These are phyloP conservation scores for Trichonephila inaurata DNA, from an alignment of 1,140 invertebrate species.

Conservation along the genomic window DNA sequence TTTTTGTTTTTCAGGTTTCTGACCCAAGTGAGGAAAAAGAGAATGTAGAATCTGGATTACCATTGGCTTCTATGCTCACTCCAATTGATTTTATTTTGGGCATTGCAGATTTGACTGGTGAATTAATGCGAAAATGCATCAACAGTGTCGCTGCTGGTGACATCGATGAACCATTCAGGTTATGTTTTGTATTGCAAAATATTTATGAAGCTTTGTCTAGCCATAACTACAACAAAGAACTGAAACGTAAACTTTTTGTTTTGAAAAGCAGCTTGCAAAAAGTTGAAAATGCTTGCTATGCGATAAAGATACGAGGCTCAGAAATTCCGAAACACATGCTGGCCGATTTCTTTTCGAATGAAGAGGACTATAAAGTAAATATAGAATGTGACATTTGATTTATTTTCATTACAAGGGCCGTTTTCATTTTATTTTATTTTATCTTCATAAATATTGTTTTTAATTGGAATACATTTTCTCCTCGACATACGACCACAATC, in stretches of 20 bases:
- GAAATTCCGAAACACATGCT: constrained; percentile 87
- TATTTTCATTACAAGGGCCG: not conserved
- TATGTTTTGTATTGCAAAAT: constrained; percentile 87
- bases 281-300: constrained; percentile 92
- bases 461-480: no score
- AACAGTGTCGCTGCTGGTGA: constrained; percentile 90
- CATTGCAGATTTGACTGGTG: constrained; percentile 92
- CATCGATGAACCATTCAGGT: constrained; percentile 87
- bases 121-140: constrained; percentile 93
- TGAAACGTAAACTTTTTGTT: constrained; percentile 87
- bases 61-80: constrained; percentile 81
- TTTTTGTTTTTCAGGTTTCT: not conserved
- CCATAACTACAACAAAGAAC: constrained; percentile 84
- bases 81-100: constrained; percentile 90
- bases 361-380: constrained; percentile 63
- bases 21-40: not conserved
- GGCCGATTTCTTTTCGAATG: constrained; percentile 82
- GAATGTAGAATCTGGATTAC: not conserved
- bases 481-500: no score
- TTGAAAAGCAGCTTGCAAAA: constrained; percentile 88
- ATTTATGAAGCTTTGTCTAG: constrained; percentile 86
- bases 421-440: not conserved
- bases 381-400: constrained; percentile 36
- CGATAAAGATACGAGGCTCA: constrained; percentile 88
- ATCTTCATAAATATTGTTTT: not conserved